phyloP scores from a whole-genome alignment of 2,113 vertebrate genomes.

The Anhinga anhinga region DNA sequence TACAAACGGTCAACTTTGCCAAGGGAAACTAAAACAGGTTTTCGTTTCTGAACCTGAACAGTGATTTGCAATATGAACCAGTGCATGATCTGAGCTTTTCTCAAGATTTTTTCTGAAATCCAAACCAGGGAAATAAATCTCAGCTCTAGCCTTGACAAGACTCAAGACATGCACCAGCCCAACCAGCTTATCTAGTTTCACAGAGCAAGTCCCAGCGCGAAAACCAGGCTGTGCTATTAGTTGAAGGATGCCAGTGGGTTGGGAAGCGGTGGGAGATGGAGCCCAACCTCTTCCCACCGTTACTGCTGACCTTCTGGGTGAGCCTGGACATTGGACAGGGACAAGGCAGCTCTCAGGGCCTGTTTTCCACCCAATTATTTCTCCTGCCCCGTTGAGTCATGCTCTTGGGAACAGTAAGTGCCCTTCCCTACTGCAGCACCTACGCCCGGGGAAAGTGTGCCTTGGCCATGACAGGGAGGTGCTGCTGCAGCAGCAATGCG shows the following conservation, averaged over 20 bases:
- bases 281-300: not conserved
- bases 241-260: not conserved
- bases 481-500: not conserved
- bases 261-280: not conserved
- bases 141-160: not conserved
- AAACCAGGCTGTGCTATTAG: not conserved
- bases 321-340: accelerated
- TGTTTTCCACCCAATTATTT: not conserved
- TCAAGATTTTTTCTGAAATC: not conserved
- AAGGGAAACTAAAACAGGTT: not conserved
- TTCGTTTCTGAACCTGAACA: not conserved
- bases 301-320: not conserved
- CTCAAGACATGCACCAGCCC: not conserved
- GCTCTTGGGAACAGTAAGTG: not conserved
- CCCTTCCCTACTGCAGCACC: not conserved
- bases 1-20: not conserved
- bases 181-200: not conserved
- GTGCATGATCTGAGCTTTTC: not conserved
- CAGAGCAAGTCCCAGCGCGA: not conserved
- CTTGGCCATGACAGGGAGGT: not conserved
- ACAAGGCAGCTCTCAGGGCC: not conserved
- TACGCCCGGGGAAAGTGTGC: not conserved
- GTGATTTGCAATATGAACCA: not conserved
- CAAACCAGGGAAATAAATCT: not conserved
- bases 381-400: not conserved